Evolutionary conservation across 2,888 invertebrate genomes (phyloP), one percentile per base, ranked within the genome.

Genomic region (Erebia epiphron): DNA sequence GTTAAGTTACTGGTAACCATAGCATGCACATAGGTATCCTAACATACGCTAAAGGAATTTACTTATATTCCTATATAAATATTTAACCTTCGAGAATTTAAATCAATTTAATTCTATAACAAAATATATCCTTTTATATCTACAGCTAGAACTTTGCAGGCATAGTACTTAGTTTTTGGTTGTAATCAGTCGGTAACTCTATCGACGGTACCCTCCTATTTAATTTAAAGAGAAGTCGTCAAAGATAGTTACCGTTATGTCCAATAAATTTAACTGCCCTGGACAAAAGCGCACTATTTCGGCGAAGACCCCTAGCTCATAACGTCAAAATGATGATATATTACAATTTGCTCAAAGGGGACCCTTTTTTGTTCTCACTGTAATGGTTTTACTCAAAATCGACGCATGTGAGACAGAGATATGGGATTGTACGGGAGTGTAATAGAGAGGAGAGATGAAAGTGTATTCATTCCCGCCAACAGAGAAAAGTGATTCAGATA

Each of bases 281-380:
- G 85, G 83, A 91, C 91, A 90, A 91, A 84, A 87, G 86, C 82
- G 75, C 83, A 83, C 85, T 84, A 80, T 81, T 79, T 78, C 78
- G 80, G 78, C 83, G 79, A 82, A 84, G 87, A 87, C 91, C 93
- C 92, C 85, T 84, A 81, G 82, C 83, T 83, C 83, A 84, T 85
- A 85, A 90, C 86, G 93, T 92, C 92, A 93, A 86, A 84, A 81
- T 87, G 91, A 93, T 93, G 93, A 93, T 93, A 91, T 90, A 93
- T 93, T 90, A 90, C 92, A 80, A 91, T 92, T 92, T 91, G 86
- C 83, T 91, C 88, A 90, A 90, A 92, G 93, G 93, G 93, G 91
- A 90, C 92, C 92, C 85, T 93, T 93, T 92, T 93, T 93, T 93
- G 93, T 93, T 92, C 92, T 91, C 88, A 77, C 76, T 82, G 89